Percentiles rank a stretch among this genome's conserved stretches.
phyloP scores from a whole-genome alignment of 2,888 invertebrate genomes.

The Syrista parreyssii region DNA sequence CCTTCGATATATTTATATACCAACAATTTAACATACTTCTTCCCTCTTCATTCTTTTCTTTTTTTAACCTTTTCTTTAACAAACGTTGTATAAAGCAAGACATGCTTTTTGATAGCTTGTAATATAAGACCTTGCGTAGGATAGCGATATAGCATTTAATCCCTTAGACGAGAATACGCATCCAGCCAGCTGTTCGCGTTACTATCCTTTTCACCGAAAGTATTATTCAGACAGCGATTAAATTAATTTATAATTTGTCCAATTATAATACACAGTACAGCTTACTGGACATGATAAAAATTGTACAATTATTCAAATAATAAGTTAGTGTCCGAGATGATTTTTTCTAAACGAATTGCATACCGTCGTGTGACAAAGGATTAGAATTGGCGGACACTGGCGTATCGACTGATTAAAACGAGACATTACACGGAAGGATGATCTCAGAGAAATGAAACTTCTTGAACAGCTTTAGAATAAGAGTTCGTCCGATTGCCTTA shows the following conservation, averaged over 20 bases:
- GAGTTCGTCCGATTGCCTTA: constrained; percentile 30
- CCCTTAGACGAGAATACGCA: background rate
- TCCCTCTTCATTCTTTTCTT: constrained; percentile 19
- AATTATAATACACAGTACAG: background rate
- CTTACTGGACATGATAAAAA: background rate
- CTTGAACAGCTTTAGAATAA: constrained; percentile 27
- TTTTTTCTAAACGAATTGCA: constrained; percentile 22
- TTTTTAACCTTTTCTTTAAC: constrained; percentile 33
- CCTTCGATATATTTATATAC: constrained; percentile 51
- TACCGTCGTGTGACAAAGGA: constrained; percentile 20
- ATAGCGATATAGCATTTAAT: background rate
- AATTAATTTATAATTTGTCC: background rate
- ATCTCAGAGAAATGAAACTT: background rate
- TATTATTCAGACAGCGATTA: background rate
- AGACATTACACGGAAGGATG: background rate
- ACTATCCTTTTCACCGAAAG: background rate
- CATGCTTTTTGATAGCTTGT: constrained; percentile 11
- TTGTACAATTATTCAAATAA: background rate
- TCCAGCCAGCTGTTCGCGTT: background rate
- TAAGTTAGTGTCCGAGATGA: constrained; percentile 12
- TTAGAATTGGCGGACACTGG: constrained; percentile 28
- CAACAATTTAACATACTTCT: constrained; percentile 51
- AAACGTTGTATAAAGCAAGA: constrained; percentile 45
- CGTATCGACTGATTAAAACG: constrained; percentile 24
- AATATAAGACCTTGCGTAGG: background rate